Evolutionary conservation across 2,888 invertebrate genomes (phyloP).

Genomic region (Hoplodrina blanda): DNA sequence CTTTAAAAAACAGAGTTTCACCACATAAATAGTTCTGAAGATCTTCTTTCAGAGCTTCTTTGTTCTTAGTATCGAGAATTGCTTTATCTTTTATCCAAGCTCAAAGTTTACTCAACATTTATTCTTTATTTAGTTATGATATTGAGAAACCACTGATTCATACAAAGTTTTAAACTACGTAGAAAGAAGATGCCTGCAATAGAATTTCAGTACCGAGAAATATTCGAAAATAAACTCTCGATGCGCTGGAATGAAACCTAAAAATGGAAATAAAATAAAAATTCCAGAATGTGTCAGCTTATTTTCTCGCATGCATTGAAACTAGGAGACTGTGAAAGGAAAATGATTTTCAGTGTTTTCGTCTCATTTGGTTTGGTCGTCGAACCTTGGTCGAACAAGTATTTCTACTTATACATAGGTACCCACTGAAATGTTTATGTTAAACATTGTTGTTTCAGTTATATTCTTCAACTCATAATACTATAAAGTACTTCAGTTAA

Average conservation of each 20-base stretch:
- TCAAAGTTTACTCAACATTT: slow-evolving; percentile 25
- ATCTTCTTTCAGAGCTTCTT: not conserved
- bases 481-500: no score
- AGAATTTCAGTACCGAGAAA: slow-evolving; percentile 38
- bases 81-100: slow-evolving; percentile 17
- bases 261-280: slow-evolving; percentile 48
- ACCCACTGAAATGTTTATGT: not conserved
- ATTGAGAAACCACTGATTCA: slow-evolving; percentile 15
- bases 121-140: slow-evolving; percentile 30
- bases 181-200: slow-evolving; percentile 7
- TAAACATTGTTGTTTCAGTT: not conserved
- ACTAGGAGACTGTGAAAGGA: slow-evolving; percentile 20
- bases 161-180: slow-evolving; percentile 33
- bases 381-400: slow-evolving; percentile 22
- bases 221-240: slow-evolving; percentile 36
- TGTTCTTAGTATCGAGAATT: slow-evolving; percentile 5
- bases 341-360: slow-evolving; percentile 45
- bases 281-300: slow-evolving; percentile 47
- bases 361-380: slow-evolving; percentile 37
- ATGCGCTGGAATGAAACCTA: slow-evolving; percentile 20
- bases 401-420: slow-evolving; percentile 10
- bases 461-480: no score
- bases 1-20: no score
- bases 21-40: no score
- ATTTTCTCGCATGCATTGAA: slow-evolving; percentile 41